Evolutionary conservation across 2,797 vertebrate genomes (phyloP), one percentile per base, ranked within the genome.

Genomic region (Acipenser transmontanus): DNA sequence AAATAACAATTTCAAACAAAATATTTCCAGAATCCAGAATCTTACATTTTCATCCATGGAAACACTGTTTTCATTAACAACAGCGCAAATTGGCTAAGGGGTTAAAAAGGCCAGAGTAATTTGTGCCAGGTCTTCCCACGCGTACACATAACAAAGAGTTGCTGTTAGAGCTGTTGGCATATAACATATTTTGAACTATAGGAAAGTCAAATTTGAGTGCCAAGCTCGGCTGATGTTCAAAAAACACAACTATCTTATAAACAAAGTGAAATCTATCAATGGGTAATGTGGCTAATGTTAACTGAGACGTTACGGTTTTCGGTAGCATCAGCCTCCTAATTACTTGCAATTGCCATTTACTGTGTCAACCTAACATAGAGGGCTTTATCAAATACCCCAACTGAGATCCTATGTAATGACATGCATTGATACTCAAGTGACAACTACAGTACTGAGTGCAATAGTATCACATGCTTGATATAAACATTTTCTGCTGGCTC

Each of bases 151-250:
- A 77, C 76, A 80, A 73, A 73, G 73, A 76, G 69, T 81, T 77
- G 73, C 70, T 85, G 81, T 73, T 78, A 74, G 13, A 65, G 64
- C 65, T 65, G 34, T 62, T 71, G 70, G 67, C 76, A 68, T 61
- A n/a, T 17, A 59, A 47, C 47, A 52, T 6, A 56, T 8, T 76
- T 77, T 83, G 64, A 74, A 78, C 70, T 73, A 71, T 70, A 80
- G 80, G 81, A 81, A 78, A 82, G 77, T 70, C 72, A 76, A 70
- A 69, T 71, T 71, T 47, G 64, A 61, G 20, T 80, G 85, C 86
- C 86, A 88, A 82, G 72, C 79, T 68, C 74, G 79, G 70, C 83
- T 88, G 85, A 87, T 87, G 86, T 88, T 86, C 77, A 76, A 78
- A 74, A 84, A 80, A 76, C 59, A 56, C 73, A 82, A 76, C 81